phyloP scores from a whole-genome alignment of 2,888 invertebrate species.

The Tetragonisca angustula region DNA sequence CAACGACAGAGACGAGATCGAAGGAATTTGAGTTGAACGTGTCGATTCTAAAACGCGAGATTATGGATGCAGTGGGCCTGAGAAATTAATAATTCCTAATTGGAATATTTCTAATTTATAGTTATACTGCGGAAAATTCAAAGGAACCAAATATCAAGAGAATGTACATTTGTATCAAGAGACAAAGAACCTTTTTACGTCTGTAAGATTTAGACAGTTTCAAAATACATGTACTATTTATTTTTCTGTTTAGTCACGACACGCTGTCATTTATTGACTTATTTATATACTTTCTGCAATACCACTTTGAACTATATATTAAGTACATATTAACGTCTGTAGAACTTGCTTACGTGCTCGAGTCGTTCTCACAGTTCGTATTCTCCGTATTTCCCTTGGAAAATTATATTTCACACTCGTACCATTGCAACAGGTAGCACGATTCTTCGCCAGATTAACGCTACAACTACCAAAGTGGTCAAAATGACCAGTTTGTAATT shows the following conservation, averaged over 20 bases:
- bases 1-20: no score
- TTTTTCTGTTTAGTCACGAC: neutral
- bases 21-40: no score
- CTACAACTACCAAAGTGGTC: no score
- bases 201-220: neutral
- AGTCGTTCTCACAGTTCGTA: neutral
- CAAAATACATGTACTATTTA: constrained; percentile 15
- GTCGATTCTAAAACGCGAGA: no score
- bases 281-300: no score
- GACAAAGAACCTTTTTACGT: neutral
- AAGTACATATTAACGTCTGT: no score
- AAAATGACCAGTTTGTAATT: no score
- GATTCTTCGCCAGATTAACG: no score
- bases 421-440: neutral
- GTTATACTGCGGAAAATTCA: neutral
- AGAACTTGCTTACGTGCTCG: neutral
- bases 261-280: neutral
- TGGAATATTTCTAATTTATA: no score
- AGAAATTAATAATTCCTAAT: no score
- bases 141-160: neutral
- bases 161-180: neutral
- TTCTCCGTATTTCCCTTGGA: neutral
- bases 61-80: no score
- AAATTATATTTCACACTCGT: neutral
- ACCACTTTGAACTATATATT: no score